These are phyloP conservation scores for Rhyacophila evoluta DNA, from an alignment of 2,888 invertebrate species.

Conservation along the genomic window DNA sequence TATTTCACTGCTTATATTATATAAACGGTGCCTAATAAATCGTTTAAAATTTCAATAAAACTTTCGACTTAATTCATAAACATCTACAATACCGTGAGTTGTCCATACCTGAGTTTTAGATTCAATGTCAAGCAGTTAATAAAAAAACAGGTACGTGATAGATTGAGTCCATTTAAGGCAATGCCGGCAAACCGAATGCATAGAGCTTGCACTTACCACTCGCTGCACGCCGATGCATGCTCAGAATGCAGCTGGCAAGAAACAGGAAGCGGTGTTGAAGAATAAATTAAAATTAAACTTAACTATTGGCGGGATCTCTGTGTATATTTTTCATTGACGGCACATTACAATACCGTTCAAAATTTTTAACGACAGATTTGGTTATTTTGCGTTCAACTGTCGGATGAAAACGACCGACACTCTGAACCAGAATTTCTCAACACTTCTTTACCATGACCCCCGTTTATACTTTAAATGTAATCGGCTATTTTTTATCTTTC, in stretches of 20 bases:
- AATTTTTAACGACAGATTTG: too few species aligned
- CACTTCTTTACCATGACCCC: too few species aligned
- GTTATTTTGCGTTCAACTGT: too few species aligned
- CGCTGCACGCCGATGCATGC: background rate
- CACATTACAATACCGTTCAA: background rate
- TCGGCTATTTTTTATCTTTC: too few species aligned
- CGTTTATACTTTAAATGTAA: too few species aligned
- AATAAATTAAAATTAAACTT: background rate
- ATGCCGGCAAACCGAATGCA: slow-evolving; percentile 20
- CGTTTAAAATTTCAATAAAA: too few species aligned
- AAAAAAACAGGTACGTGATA: slow-evolving; percentile 13
- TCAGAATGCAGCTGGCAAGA: slow-evolving; percentile 13
- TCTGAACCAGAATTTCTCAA: too few species aligned
- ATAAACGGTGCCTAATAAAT: too few species aligned
- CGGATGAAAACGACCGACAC: too few species aligned
- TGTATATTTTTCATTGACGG: background rate
- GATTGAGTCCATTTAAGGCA: slow-evolving; percentile 34
- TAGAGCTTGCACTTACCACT: slow-evolving; percentile 3
- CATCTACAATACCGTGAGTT: background rate
- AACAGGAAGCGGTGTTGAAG: slow-evolving; percentile 15
- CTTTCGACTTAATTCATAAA: too few species aligned
- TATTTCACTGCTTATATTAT: too few species aligned
- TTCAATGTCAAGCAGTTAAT: slow-evolving; percentile 8
- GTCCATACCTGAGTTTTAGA: background rate
- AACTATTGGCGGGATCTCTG: background rate